These are phyloP conservation scores for Frieseomelitta varia DNA, from an alignment of 1,140 invertebrate genomes.

Conservation along the genomic window DNA sequence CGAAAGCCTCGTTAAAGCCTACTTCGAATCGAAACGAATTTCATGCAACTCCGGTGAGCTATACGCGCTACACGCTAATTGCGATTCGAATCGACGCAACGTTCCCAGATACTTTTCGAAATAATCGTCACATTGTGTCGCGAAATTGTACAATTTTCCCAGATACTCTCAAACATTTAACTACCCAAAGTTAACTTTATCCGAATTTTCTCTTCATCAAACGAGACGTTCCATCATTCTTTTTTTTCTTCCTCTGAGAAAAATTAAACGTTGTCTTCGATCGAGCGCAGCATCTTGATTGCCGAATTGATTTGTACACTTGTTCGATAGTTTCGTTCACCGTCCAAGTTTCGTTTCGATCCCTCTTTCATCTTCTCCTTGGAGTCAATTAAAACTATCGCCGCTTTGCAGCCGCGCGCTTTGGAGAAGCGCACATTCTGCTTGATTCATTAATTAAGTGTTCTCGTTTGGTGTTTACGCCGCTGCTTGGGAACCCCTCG, in stretches of 20 bases:
- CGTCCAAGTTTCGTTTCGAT: neutral
- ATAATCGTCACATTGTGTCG: neutral
- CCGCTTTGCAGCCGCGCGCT: conserved; percentile 36
- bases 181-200: too few species aligned
- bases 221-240: too few species aligned
- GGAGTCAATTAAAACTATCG: conserved; percentile 59
- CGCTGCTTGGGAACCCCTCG: conserved; percentile 15
- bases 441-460: conserved; percentile 63
- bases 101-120: neutral
- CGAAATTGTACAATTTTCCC: neutral
- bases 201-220: too few species aligned
- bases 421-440: neutral
- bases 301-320: neutral
- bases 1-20: neutral
- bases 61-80: neutral
- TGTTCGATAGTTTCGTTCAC: too few species aligned
- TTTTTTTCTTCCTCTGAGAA: too few species aligned
- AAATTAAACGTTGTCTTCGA: neutral
- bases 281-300: too few species aligned
- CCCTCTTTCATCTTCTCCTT: conserved; percentile 1
- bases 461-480: conserved; percentile 61
- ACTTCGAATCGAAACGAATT: neutral
- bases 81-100: neutral
- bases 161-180: too few species aligned
- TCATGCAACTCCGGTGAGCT: too few species aligned